A percentile compares a stretch with the other conserved stretches of the same genome.
These are phyloP conservation scores for Leptinotarsa tumamoca DNA, from an alignment of 2,888 invertebrate genomes.

Conservation along the genomic window DNA sequence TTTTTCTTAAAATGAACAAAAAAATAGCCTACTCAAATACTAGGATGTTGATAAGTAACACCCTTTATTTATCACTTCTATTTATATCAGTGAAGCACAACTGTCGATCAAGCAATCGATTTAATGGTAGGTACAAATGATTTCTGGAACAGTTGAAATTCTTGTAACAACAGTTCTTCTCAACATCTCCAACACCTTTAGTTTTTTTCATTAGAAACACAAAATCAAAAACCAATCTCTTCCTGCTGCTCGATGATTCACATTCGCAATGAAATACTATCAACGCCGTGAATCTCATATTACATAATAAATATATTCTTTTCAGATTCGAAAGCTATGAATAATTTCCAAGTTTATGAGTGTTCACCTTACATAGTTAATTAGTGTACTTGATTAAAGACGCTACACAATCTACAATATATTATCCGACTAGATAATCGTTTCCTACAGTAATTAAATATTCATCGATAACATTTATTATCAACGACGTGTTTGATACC, in stretches of 20 bases:
- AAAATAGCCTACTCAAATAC: too few relatives aligned
- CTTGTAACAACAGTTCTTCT: too few relatives aligned
- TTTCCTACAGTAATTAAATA: conserved; percentile 19
- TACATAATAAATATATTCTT: not conserved
- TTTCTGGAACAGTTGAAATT: too few relatives aligned
- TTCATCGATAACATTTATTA: conserved; percentile 7
- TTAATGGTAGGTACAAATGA: too few relatives aligned
- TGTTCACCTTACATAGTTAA: conserved; percentile 17
- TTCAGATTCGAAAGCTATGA: not conserved
- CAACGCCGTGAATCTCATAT: not conserved
- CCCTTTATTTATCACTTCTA: too few relatives aligned
- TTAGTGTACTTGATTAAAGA: conserved; percentile 17
- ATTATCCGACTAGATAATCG: conserved; percentile 2
- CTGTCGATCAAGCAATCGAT: too few relatives aligned
- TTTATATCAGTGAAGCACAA: too few relatives aligned
- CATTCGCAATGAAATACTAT: conserved; percentile 5
- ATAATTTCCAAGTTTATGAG: conserved; percentile 7
- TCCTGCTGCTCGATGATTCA: not conserved
- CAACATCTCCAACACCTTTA: too few relatives aligned
- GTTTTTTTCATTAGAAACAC: too few relatives aligned
- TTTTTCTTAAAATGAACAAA: too few relatives aligned
- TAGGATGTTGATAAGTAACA: too few relatives aligned
- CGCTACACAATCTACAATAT: not conserved
- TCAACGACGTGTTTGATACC: not conserved
- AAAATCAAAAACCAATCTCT: not conserved